Base-by-base conservation (phyloP, 2,888 invertebrate species). In the Oxycera nigricornis region DNA sequence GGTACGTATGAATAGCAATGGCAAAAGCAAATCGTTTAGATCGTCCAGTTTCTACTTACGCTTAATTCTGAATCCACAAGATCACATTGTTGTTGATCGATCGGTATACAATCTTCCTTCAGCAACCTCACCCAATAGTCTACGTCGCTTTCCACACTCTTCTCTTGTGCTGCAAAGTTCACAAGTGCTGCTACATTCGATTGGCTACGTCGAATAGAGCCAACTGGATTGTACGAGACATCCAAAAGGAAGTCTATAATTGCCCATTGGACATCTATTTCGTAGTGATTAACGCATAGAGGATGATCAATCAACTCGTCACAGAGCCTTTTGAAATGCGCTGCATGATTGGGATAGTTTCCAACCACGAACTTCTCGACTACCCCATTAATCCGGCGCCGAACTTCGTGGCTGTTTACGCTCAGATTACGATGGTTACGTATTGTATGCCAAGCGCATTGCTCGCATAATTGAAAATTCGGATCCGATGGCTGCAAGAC, bases 261-360 rank as follows among this genome's bases (percentile, higher is more conserved):
- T 0, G 85, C 82, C 87, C 88, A 88, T 76, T 87, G 86, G 1
- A 87, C 79, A 78, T 88, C 87, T 52, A 81, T 79, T 76, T 84
- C 82, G 73, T 82, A 80, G 59, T 83, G 82, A 17, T 80, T 79
- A n/a, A 79, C 73, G 77, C 82, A 83, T 0, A 79, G 74, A 0
- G 82, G 81, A 75, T 83, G 78, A 0, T 79, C 79, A 2, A 84
- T 76, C 17, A 84, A 75, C 26, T 80, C 75, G 20, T 79, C 78
- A 31, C 85, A 82, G 7, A 88, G 79, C 26, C 83, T 82, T 9
- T 82, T 80, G 31, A 88, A 82, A 61, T 85, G 83, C 0, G 82
- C 80, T 0, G 87, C 86, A 17, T 86, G 86, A 31, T 85, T 81
- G n/a, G 84, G 79, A 76, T 86, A 86, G 65, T 87, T 87, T 50